These are phyloP conservation scores for Pseudomyrmex gracilis DNA, from an alignment of 1,140 invertebrate genomes.

Conservation along the genomic window DNA sequence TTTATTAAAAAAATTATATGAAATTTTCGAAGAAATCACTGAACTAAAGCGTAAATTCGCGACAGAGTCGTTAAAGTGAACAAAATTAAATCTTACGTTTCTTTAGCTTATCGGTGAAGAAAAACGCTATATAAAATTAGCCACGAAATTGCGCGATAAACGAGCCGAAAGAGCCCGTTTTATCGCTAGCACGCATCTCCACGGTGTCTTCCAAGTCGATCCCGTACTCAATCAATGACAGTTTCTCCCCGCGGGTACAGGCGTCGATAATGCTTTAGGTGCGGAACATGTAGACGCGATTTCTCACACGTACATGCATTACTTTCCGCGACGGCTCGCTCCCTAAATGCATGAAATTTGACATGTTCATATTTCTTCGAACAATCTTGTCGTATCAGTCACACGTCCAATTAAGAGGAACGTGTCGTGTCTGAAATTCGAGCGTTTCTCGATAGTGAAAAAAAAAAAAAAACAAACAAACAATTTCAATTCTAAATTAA, in stretches of 20 bases:
- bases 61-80: too few species aligned
- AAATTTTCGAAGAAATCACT: too few species aligned
- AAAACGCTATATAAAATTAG: neutral
- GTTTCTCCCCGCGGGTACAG: constrained; percentile 49
- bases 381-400: constrained; percentile 3
- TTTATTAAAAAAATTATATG: too few species aligned
- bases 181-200: constrained; percentile 50
- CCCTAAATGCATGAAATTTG: constrained; percentile 33
- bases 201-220: constrained; percentile 51
- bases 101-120: too few species aligned
- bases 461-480: too few species aligned
- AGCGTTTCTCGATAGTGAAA: too few species aligned
- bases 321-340: neutral
- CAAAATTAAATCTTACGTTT: too few species aligned
- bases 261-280: constrained; percentile 49
- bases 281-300: constrained; percentile 67
- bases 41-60: too few species aligned
- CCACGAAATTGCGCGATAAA: constrained; percentile 8
- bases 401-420: constrained; percentile 13
- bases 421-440: too few species aligned
- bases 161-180: neutral
- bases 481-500: neutral
- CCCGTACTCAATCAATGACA: constrained; percentile 66
- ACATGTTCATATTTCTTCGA: constrained; percentile 45
- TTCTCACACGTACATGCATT: constrained; percentile 65